phyloP scores from a whole-genome alignment of 92 coral and sea anemone genomes.

The Pocillopora meandrina region DNA sequence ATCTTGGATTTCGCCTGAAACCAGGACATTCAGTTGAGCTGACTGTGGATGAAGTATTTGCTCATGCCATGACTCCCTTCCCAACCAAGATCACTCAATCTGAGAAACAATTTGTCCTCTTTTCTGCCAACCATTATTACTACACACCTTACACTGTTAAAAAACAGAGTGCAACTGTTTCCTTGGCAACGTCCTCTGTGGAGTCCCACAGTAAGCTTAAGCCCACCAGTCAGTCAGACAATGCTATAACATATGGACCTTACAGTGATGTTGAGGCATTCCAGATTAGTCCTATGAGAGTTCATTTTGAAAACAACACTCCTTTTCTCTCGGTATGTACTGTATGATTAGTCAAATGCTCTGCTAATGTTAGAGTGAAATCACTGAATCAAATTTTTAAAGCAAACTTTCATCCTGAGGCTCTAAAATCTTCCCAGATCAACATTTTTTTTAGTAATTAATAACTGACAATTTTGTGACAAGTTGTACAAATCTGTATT shows the following conservation, averaged over 20 bases:
- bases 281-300: conserved; percentile 77
- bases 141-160: conserved; percentile 76
- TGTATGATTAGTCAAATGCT: too few species aligned
- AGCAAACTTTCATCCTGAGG: not conserved
- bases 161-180: conserved; percentile 87
- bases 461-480: too few species aligned
- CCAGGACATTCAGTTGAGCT: conserved; percentile 73
- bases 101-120: conserved; percentile 90
- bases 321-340: conserved; percentile 86
- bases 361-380: too few species aligned
- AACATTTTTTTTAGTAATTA: not conserved
- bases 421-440: not conserved
- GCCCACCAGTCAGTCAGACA: conserved; percentile 84
- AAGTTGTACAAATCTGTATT: too few species aligned
- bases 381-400: too few species aligned
- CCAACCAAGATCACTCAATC: conserved; percentile 89
- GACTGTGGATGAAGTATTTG: conserved; percentile 77
- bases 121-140: conserved; percentile 91
- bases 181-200: conserved; percentile 80
- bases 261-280: conserved; percentile 79
- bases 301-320: conserved; percentile 95
- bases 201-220: conserved; percentile 91
- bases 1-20: conserved; percentile 59
- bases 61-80: conserved; percentile 91
- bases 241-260: conserved; percentile 85